Evolutionary conservation across 2,113 vertebrate species (phyloP), one percentile per base, ranked within the genome.

Genomic region (Syngnathoides biaculeatus): DNA sequence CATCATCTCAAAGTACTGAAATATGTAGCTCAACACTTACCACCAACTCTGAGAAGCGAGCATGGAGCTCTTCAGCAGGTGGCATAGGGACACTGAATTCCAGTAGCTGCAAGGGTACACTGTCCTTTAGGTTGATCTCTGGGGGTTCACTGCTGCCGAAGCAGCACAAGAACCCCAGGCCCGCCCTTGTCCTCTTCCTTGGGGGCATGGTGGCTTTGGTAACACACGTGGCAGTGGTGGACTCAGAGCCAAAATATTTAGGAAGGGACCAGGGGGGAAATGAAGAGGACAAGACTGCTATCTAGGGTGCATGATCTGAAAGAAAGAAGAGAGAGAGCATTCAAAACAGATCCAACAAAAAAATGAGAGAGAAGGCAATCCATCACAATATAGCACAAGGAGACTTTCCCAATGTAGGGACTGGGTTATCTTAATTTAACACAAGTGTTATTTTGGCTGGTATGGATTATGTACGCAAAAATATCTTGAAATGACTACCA

Each of bases 101-200:
- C 89, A 98, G 90, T 81, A 95, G 94, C 67, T 98, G 96, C 69
- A 98, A 90, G 0, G 96, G 95, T 60, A 94, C 94, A 59, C 84
- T 97, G 89, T 98, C 95, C 88, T 94, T 98, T 65, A 98, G 94
- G 89, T 98, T 96, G 89, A 98, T 98, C 91, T 98, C 95, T 0
- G 92, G 95, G 58, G 95, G 93, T 80, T 97, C 94, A 0, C 87
- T 95, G 82, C 94, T 93, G 71, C 94, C 93, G 0, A 98, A 98
- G 87, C 96, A 98, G 86, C 96, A 98, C 74, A 98, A 90, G 90
- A 98, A 95, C 73, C 96, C 94, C 91, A 98, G 80, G 11, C 94
- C 93, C 86, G 95, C 94, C 88, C 94, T 93, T 71, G 93, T 95
- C 91, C 97, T 93, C 91, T 98, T 98, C 82, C 95, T 92, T 81